Base-by-base conservation (phyloP, 1,140 invertebrate genomes). In the Calosoma granatense region DNA sequence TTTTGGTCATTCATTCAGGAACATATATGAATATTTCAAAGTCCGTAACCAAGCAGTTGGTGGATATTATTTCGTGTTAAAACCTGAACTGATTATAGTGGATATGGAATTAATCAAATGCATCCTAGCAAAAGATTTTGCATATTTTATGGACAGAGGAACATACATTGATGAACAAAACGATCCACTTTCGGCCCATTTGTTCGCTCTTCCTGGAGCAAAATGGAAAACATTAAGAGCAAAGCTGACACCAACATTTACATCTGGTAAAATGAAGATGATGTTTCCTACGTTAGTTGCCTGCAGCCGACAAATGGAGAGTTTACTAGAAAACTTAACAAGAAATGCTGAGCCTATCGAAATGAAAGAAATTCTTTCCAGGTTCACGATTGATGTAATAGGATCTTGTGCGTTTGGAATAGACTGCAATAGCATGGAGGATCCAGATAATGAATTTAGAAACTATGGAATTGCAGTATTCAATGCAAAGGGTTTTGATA, bases 91-190 rank as follows among this genome's bases (percentile, higher is more conserved):
- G 0, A 56, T 73, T 9, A 56, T 74, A 0, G 63, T 64, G 15
- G 75, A 78, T 64, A 72, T 69, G 1, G 69, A 75, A 62, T 60
- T 79, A 14, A 69, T 76, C 2, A 68, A 68, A 51, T 20, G 69
- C 11, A 71, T 81, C 47, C 65, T 81, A 0, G 65, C 72, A 0
- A 77, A 73, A 26, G 80, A 82, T 60, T 82, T 82, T 59, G 64
- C 71, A 11, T 66, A 73, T 62, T 81, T 82, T 56, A 64, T 73
- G 52, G 72, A 76, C 54, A 67, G 70, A 1, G 73, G 76, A 60
- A n/a, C 54, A 11, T 76, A 69, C 64, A 66, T 65, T 11, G 75
- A 74, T 56, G 72, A 72, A 2, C 65, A 73, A 2, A 68, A 74
- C 51, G 78, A 79, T 59, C 71, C 78, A 11, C 53, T 81, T n/a